Conservation (phyloP, 2,113 vertebrate genomes). For the Pao palembangensis region DNA sequence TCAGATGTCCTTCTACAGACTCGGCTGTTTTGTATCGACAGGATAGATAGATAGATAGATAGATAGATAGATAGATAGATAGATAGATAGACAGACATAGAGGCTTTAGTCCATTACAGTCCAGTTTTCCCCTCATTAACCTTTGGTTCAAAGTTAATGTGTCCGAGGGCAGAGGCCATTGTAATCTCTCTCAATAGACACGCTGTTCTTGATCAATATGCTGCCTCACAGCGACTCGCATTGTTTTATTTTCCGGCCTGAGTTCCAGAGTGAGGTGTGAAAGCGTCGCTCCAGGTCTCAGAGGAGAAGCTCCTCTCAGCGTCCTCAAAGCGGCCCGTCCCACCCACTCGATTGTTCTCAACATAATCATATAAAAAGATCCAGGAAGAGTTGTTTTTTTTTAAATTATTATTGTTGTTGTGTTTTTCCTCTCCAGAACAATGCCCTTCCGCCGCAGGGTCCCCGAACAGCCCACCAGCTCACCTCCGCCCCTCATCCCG, state of each 20-base stretch:
- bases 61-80: not conserved
- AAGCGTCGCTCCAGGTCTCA: constrained; percentile 73
- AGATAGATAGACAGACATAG: not conserved
- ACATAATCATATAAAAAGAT: constrained; percentile 81
- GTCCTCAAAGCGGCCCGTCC: constrained; percentile 72
- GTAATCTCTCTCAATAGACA: constrained; percentile 73
- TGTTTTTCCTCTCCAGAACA: constrained; percentile 81
- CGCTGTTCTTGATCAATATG: constrained; percentile 72
- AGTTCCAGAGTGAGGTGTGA: constrained; percentile 76
- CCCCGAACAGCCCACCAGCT: constrained; percentile 74
- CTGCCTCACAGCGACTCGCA: constrained; percentile 68
- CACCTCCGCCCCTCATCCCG: constrained; percentile 75
- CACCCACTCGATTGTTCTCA: constrained; percentile 74
- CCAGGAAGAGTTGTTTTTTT: constrained; percentile 83
- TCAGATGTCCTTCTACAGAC: too few species aligned
- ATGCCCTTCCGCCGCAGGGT: constrained; percentile 82
- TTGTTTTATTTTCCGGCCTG: constrained; percentile 75
- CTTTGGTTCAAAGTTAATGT: constrained; percentile 72
- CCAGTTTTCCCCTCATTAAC: constrained; percentile 70
- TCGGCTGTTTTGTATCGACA: too few species aligned
- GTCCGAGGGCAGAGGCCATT: constrained; percentile 73
- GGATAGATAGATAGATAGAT: too few species aligned
- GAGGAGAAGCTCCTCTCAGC: constrained; percentile 74
- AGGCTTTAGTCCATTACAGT: constrained; percentile 34
- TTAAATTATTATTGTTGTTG: constrained; percentile 72